A percentile compares a stretch with the other conserved stretches of the same genome.
Evolutionary conservation across 2,797 vertebrate species (phyloP).

Genomic region (Megaceryle alcyon): DNA sequence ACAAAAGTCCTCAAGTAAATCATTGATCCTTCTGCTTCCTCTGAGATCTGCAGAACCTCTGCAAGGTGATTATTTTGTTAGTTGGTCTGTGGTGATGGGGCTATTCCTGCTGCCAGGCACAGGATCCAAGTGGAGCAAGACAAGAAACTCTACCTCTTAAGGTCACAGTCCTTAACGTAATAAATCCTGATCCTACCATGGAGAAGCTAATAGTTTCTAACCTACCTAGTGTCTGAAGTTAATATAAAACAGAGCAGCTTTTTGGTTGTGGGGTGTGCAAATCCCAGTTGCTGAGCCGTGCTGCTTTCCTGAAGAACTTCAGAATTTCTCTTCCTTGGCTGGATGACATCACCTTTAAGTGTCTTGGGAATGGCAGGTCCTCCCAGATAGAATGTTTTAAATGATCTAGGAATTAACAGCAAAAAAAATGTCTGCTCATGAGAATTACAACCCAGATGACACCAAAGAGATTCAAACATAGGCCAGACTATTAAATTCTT

Average conservation of each 20-base stretch:
- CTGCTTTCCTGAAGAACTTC: neutral
- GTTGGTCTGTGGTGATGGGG: rapidly evolving
- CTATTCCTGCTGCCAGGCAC: neutral
- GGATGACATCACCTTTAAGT: neutral
- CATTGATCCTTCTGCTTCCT: neutral
- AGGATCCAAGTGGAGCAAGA: neutral
- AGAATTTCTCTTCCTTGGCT: neutral
- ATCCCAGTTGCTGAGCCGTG: neutral
- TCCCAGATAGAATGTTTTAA: neutral
- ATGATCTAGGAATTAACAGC: neutral
- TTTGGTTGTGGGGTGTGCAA: neutral
- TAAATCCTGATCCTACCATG: neutral
- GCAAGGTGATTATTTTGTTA: neutral
- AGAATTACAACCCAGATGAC: neutral
- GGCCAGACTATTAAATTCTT: neutral
- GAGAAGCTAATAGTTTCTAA: neutral
- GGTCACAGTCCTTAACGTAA: neutral
- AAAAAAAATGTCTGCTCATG: neutral
- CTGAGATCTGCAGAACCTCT: neutral
- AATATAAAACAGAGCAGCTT: neutral
- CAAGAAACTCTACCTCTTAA: neutral
- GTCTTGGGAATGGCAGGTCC: neutral
- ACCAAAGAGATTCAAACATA: neutral
- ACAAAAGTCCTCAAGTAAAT: neutral
- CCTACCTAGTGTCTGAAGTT: neutral